phyloP scores from a whole-genome alignment of 2,113 vertebrate genomes.

The Mastomys coucha region DNA sequence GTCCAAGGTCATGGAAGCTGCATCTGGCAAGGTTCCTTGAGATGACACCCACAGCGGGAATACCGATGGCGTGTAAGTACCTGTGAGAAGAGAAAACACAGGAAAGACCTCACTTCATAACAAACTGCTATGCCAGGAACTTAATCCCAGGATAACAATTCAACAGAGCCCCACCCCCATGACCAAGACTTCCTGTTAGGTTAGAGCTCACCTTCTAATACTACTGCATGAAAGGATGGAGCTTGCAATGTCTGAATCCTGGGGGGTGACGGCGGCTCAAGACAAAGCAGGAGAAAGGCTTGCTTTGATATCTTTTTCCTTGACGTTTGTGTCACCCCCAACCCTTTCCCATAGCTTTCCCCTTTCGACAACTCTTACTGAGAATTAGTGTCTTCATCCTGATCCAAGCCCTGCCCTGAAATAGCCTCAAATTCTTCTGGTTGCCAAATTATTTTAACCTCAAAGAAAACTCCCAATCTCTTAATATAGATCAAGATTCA shows the following conservation, averaged over 20 bases:
- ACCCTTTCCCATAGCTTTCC: background rate
- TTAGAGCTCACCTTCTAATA: background rate
- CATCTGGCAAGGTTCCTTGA: background rate
- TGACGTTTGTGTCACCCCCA: background rate
- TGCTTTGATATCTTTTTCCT: background rate
- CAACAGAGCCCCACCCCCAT: too few species aligned
- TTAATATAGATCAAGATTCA: slow-evolving; percentile 55
- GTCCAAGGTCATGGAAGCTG: background rate
- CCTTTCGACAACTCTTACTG: background rate
- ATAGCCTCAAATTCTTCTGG: slow-evolving; percentile 32
- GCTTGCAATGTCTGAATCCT: background rate
- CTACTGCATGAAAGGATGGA: background rate
- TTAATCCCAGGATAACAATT: background rate
- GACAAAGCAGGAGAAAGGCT: background rate
- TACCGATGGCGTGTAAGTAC: too few species aligned
- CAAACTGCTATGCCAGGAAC: background rate
- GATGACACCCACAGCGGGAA: background rate
- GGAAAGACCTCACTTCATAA: too few species aligned
- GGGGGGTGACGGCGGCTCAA: background rate
- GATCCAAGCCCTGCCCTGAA: slow-evolving; percentile 32
- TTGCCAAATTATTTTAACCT: slow-evolving; percentile 61
- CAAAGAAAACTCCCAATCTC: slow-evolving; percentile 49
- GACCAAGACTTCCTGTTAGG: background rate
- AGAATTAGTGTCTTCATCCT: background rate
- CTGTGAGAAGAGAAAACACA: too few species aligned